phyloP scores from a whole-genome alignment of 2,888 invertebrate species.

The Lordiphosa andalusiaca region DNA sequence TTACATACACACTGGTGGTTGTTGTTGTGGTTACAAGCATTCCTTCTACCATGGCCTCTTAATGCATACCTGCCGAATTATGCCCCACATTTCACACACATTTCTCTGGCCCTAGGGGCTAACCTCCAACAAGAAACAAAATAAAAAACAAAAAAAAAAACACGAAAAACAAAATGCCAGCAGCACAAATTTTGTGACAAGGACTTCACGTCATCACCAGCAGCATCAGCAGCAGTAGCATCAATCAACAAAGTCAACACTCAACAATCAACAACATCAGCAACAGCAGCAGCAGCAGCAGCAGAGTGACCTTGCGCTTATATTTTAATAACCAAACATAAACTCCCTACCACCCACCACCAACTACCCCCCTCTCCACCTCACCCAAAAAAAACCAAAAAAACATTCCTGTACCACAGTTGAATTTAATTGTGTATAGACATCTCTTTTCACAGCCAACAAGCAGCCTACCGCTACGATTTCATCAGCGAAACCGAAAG shows the following conservation, averaged over 20 bases:
- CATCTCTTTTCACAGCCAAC: constrained; percentile 65
- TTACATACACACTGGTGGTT: constrained; percentile 20
- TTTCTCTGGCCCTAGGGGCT: too few relatives aligned
- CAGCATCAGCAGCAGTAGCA: constrained; percentile 17
- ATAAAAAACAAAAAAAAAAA: not conserved
- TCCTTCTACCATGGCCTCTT: too few relatives aligned
- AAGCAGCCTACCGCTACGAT: constrained; percentile 45
- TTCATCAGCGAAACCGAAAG: constrained; percentile 45
- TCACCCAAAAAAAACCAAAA: not conserved
- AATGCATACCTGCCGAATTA: too few relatives aligned
- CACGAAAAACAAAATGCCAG: not conserved
- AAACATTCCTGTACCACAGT: not conserved
- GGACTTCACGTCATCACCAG: constrained; percentile 28
- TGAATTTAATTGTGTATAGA: constrained; percentile 67
- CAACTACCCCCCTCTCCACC: not conserved
- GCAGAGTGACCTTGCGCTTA: constrained; percentile 23
- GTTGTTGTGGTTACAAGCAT: constrained; percentile 46
- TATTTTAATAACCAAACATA: constrained; percentile 2
- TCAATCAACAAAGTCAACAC: constrained; percentile 35
- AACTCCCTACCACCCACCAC: not conserved
- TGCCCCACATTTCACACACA: too few relatives aligned
- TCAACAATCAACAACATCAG: constrained; percentile 18
- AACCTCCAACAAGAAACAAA: not conserved
- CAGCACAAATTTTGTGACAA: constrained; percentile 7
- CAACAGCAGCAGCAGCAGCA: constrained; percentile 13